These are phyloP conservation scores for Agrochola macilenta DNA, from an alignment of 2,888 invertebrate species.

Conservation along the genomic window DNA sequence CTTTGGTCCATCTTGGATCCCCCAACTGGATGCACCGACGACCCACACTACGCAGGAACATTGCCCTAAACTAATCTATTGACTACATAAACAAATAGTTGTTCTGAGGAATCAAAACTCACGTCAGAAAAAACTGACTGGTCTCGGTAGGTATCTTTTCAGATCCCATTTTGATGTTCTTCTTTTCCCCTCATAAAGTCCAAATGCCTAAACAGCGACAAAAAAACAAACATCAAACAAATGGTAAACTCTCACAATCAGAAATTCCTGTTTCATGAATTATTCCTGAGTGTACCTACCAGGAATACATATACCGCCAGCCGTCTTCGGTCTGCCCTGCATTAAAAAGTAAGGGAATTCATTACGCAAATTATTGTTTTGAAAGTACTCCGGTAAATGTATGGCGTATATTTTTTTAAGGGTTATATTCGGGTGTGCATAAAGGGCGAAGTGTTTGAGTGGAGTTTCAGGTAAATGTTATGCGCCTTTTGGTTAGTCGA, in stretches of 20 bases:
- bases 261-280: conserved; percentile 50
- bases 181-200: not conserved
- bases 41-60: too few relatives aligned
- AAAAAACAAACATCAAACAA: conserved; percentile 19
- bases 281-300: conserved; percentile 35
- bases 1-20: too few relatives aligned
- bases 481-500: not conserved
- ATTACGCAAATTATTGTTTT: conserved; percentile 45
- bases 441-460: conserved; percentile 1
- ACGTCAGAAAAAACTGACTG: not conserved
- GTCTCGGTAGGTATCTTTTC: not conserved
- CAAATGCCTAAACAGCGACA: conserved; percentile 6
- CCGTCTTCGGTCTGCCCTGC: conserved; percentile 25
- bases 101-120: not conserved
- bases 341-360: conserved; percentile 55
- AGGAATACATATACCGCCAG: conserved; percentile 26
- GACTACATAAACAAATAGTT: too few relatives aligned
- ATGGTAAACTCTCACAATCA: conserved; percentile 23
- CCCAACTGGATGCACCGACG: too few relatives aligned
- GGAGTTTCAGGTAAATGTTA: not conserved
- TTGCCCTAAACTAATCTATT: too few relatives aligned
- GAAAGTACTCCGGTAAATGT: conserved; percentile 6
- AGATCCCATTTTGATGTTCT: not conserved
- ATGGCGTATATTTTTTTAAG: conserved; percentile 4
- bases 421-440: conserved; percentile 2